A percentile compares a stretch with the other conserved stretches of the same genome.
Conservation (phyloP, 2,113 vertebrate species). For the Solenodon paradoxus region DNA sequence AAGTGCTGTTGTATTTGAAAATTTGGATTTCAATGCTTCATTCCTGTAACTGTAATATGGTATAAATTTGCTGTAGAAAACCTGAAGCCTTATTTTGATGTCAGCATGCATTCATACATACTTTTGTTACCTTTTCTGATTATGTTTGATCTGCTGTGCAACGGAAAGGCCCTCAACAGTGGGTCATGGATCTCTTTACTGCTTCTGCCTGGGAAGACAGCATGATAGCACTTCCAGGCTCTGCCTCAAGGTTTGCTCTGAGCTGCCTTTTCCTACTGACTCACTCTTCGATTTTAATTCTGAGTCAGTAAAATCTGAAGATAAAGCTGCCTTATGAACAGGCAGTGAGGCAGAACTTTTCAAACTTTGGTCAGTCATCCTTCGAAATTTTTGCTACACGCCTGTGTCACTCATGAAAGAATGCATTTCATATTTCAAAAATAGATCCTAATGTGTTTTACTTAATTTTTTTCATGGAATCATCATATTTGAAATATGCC, state of each 20-base stretch:
- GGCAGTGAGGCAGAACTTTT: not conserved
- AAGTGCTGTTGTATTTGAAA: conserved; percentile 20
- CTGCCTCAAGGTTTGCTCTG: not conserved
- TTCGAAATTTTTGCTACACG: not conserved
- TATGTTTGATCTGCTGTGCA: not conserved
- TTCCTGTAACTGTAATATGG: not conserved
- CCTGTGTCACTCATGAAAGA: not conserved
- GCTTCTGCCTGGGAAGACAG: not conserved
- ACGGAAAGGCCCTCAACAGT: not conserved
- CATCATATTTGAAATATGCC: not conserved
- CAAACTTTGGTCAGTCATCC: not conserved
- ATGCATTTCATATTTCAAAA: not conserved
- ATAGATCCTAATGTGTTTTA: not conserved
- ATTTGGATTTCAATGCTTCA: not conserved
- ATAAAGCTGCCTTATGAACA: not conserved
- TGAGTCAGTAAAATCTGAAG: not conserved
- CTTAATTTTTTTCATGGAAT: not conserved
- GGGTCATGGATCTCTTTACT: not conserved
- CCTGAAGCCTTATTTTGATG: not conserved
- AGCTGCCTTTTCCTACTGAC: not conserved
- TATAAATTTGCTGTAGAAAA: not conserved
- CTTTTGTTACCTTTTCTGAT: not conserved
- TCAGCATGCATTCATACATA: not conserved
- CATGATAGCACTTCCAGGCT: accelerated
- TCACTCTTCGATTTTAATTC: not conserved